Percentiles rank a stretch among this genome's conserved stretches.
These are phyloP conservation scores for Forbesichthys papilliferus DNA, from an alignment of 2,113 vertebrate genomes.

Conservation along the genomic window DNA sequence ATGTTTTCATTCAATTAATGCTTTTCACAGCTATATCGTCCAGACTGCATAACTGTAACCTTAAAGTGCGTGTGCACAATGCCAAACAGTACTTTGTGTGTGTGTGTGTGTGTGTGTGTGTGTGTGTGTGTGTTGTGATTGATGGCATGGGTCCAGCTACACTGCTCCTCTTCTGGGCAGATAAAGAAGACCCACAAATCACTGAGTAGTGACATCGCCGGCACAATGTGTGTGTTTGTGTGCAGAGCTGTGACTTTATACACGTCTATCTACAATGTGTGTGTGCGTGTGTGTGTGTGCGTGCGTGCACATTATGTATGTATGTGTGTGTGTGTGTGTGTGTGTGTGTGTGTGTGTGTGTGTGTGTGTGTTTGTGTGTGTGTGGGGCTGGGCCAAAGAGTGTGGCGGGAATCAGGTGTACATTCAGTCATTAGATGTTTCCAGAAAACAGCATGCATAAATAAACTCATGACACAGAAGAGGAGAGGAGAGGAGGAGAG, in stretches of 20 bases:
- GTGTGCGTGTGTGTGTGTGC: background rate
- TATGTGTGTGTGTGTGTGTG: conserved; percentile 6
- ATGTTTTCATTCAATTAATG: too few relatives aligned
- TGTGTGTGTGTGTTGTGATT: conserved; percentile 29
- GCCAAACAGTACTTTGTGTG: background rate
- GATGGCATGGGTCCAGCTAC: conserved; percentile 64
- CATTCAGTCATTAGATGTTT: conserved; percentile 69
- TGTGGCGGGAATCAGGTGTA: conserved; percentile 62
- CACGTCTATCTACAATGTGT: background rate
- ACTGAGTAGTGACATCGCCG: conserved; percentile 33
- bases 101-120: conserved; percentile 19
- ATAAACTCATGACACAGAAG: conserved; percentile 44
- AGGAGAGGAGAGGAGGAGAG: conserved; percentile 11
- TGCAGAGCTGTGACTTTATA: background rate
- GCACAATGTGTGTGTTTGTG: background rate
- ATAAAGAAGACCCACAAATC: conserved; percentile 53
- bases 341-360: background rate
- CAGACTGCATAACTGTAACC: background rate
- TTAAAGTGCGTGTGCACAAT: background rate
- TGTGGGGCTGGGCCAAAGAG: conserved; percentile 35
- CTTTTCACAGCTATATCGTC: background rate
- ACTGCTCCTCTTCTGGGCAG: conserved; percentile 48
- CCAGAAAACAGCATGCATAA: conserved; percentile 62
- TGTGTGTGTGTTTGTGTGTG: conserved; percentile 13
- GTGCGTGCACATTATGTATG: conserved; percentile 10